These are phyloP conservation scores for Ceratotherium simum DNA, from an alignment of 2,113 vertebrate genomes.

Conservation along the genomic window DNA sequence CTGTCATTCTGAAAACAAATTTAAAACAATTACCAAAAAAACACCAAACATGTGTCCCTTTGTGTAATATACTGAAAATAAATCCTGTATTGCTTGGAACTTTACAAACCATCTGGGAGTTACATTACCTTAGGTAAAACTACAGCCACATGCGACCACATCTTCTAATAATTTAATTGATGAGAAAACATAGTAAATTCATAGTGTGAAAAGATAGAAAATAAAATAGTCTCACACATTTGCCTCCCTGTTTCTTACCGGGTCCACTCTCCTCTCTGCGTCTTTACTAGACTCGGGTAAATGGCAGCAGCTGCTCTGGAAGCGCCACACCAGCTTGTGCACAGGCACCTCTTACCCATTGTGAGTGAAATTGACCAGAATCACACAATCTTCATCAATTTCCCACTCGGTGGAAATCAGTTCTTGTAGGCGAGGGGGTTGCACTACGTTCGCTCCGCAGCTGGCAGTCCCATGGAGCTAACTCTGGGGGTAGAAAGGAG, in stretches of 20 bases:
- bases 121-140: not conserved
- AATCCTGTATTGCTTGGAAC: not conserved
- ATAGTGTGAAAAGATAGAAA: not conserved
- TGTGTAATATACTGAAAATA: not conserved
- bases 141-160: not conserved
- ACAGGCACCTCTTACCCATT: constrained; percentile 57
- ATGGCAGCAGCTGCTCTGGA: constrained; percentile 63
- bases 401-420: constrained; percentile 75
- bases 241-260: not conserved
- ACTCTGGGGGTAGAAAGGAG: constrained; percentile 32
- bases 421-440: constrained; percentile 69
- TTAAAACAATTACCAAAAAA: not conserved
- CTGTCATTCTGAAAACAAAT: not conserved
- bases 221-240: not conserved
- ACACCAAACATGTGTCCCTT: not conserved
- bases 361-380: constrained; percentile 84
- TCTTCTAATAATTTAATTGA: not conserved
- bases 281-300: constrained; percentile 60
- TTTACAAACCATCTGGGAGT: not conserved
- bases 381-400: constrained; percentile 82
- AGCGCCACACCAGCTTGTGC: constrained; percentile 45
- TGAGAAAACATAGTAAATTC: not conserved
- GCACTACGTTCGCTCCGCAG: constrained; percentile 66
- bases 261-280: not conserved
- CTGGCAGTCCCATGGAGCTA: constrained; percentile 66